These are phyloP conservation scores for Seriola quinqueradiata DNA, from an alignment of 2,113 vertebrate genomes.

Conservation along the genomic window DNA sequence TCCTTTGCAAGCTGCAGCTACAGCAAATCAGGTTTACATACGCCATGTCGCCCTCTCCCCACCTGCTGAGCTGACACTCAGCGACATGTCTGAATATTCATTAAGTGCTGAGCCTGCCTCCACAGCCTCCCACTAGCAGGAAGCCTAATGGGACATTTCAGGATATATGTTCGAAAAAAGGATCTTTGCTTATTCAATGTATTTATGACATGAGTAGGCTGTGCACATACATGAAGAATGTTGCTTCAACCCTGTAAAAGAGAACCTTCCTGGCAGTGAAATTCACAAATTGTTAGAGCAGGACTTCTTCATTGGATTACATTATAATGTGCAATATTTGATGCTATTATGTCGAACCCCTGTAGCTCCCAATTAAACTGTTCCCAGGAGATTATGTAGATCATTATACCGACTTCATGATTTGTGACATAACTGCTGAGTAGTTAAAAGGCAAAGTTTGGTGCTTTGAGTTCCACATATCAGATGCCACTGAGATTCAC, in stretches of 20 bases:
- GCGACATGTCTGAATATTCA: conserved; percentile 73
- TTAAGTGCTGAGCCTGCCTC: conserved; percentile 45
- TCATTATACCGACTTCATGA: conserved; percentile 7
- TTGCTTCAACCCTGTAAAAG: background rate
- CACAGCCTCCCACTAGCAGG: conserved; percentile 26
- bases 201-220: conserved; percentile 13
- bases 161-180: conserved; percentile 34
- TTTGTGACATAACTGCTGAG: conserved; percentile 4
- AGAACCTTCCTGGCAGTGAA: background rate
- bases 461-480: background rate
- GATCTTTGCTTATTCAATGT: conserved; percentile 14
- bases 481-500: background rate
- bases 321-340: background rate
- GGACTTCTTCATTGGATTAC: background rate
- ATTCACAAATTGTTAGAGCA: background rate
- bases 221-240: background rate
- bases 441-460: conserved; percentile 7
- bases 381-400: background rate
- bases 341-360: background rate
- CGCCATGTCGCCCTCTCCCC: conserved; percentile 24
- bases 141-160: conserved; percentile 46
- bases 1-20: conserved; percentile 10
- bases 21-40: conserved; percentile 44
- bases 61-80: conserved; percentile 64
- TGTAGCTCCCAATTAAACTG: conserved; percentile 21